Percentiles rank a stretch among this genome's conserved stretches.
phyloP scores from a whole-genome alignment of 2,113 vertebrate species.

The Cyanoderma ruficeps region DNA sequence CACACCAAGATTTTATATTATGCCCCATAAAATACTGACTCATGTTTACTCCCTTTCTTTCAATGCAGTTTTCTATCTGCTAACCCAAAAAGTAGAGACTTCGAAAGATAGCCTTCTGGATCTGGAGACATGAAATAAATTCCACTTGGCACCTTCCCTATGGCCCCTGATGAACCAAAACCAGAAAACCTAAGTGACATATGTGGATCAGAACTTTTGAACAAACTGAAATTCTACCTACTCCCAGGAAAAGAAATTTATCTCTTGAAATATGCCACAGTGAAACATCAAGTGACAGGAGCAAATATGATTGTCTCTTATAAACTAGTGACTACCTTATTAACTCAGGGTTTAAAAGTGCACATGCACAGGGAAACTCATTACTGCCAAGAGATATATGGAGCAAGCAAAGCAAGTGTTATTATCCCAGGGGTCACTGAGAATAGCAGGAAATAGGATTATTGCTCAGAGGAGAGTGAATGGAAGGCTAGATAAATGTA shows the following conservation, averaged over 20 bases:
- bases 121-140: background rate
- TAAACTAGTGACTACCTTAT: background rate
- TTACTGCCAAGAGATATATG: background rate
- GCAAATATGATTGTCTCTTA: background rate
- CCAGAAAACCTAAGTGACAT: background rate
- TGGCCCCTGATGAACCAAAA: background rate
- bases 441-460: background rate
- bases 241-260: background rate
- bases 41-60: background rate
- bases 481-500: background rate
- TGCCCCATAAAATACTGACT: background rate
- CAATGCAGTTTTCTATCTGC: background rate
- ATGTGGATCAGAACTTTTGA: background rate
- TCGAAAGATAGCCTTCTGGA: background rate
- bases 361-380: background rate
- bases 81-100: background rate
- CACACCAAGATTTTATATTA: background rate
- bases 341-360: conserved; percentile 12
- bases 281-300: background rate
- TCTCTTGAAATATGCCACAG: background rate
- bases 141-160: background rate
- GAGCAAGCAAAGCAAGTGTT: background rate
- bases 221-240: background rate
- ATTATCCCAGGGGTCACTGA: background rate
- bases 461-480: background rate